These are phyloP conservation scores for Molossus molossus DNA, from an alignment of 2,797 vertebrate species.

Conservation along the genomic window DNA sequence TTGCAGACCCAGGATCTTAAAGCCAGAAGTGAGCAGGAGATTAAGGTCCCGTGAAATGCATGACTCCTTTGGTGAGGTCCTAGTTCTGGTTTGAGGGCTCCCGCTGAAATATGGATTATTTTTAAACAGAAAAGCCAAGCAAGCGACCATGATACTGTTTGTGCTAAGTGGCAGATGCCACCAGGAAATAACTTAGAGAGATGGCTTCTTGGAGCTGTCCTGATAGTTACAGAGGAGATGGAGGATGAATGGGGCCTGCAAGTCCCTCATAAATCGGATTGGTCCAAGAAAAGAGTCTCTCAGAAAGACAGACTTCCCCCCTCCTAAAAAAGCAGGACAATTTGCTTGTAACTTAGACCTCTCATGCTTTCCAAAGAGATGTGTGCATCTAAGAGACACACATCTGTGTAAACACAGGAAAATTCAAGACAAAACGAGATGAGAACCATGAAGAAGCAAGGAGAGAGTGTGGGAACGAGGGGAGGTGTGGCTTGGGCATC, in stretches of 20 bases:
- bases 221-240: neutral
- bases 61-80: neutral
- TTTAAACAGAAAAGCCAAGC: neutral
- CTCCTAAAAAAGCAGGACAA: neutral
- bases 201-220: neutral
- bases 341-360: neutral
- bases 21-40: too few relatives aligned
- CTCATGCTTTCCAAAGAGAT: neutral
- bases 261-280: neutral
- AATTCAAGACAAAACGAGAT: constrained; percentile 8
- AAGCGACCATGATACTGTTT: neutral
- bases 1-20: too few relatives aligned
- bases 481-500: neutral
- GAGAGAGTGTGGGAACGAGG: neutral
- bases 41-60: too few relatives aligned
- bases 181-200: neutral
- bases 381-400: neutral
- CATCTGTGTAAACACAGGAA: neutral
- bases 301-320: neutral
- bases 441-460: neutral
- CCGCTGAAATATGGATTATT: neutral
- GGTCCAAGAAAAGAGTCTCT: neutral
- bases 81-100: neutral
- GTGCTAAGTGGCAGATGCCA: neutral
- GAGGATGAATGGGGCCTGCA: neutral